Conservation (phyloP, 2,113 vertebrate species). For the Choloepus hoffmanni region DNA sequence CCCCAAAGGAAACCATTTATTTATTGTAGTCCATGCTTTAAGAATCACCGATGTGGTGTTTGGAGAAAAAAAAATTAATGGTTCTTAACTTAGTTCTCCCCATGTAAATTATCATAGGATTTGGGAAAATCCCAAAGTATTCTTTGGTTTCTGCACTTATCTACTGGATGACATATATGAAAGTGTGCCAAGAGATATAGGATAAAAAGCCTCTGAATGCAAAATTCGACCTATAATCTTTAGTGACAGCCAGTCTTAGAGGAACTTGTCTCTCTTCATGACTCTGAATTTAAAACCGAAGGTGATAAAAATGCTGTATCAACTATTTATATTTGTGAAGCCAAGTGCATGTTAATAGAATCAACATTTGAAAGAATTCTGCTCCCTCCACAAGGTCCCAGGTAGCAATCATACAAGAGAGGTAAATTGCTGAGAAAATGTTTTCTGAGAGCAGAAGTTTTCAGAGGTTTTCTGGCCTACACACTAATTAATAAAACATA, state of each 20-base stretch:
- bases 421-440: constrained; percentile 21
- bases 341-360: constrained; percentile 41
- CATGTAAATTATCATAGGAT: background rate
- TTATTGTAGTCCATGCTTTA: background rate
- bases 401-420: background rate
- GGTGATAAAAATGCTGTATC: background rate
- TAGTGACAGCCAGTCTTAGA: background rate
- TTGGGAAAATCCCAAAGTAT: background rate
- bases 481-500: background rate
- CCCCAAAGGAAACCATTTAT: background rate
- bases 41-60: background rate
- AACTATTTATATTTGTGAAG: constrained; percentile 32
- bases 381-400: background rate
- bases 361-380: constrained; percentile 33
- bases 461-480: background rate
- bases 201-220: constrained; percentile 4
- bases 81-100: constrained; percentile 17
- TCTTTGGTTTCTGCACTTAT: constrained; percentile 34
- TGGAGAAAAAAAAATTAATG: background rate
- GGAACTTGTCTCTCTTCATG: background rate
- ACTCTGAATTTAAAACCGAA: constrained; percentile 25
- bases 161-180: background rate
- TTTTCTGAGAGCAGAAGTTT: constrained; percentile 18
- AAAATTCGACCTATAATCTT: constrained; percentile 52
- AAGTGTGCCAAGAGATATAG: constrained; percentile 15